Percentiles rank a stretch among this genome's conserved stretches.
phyloP scores from a whole-genome alignment of 2,113 vertebrate genomes.

The Bos indicus region DNA sequence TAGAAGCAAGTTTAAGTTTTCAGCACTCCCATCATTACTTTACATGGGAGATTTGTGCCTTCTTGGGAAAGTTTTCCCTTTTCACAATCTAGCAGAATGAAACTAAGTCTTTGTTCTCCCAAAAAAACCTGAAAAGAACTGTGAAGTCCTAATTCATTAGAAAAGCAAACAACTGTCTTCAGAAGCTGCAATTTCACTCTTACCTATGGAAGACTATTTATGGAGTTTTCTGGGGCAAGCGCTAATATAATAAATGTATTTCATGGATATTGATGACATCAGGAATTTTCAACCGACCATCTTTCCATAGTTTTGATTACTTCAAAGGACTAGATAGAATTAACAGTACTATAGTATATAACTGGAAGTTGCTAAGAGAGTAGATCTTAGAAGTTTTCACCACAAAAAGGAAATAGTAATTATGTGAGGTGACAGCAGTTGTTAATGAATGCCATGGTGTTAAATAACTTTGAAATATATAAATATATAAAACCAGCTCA shows the following conservation, averaged over 20 bases:
- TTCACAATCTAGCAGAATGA: background rate
- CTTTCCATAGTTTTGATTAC: background rate
- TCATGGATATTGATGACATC: background rate
- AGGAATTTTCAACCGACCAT: background rate
- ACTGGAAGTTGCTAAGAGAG: background rate
- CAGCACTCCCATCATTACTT: background rate
- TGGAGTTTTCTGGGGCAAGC: background rate
- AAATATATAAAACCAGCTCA: background rate
- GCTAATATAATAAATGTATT: background rate
- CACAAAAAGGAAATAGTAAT: background rate
- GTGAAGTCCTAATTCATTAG: background rate
- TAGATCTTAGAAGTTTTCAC: background rate
- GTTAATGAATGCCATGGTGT: background rate
- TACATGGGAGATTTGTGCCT: background rate
- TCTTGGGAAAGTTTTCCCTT: background rate
- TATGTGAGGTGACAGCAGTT: background rate
- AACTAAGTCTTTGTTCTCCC: background rate
- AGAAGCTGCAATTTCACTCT: background rate
- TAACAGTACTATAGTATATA: background rate
- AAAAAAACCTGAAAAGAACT: background rate
- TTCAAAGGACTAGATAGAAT: background rate
- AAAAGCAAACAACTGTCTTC: background rate
- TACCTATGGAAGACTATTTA: background rate
- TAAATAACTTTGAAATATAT: background rate
- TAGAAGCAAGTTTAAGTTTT: background rate